Evolutionary conservation across 2,797 vertebrate species (phyloP).

Genomic region (Brachyrhaphis roseni): DNA sequence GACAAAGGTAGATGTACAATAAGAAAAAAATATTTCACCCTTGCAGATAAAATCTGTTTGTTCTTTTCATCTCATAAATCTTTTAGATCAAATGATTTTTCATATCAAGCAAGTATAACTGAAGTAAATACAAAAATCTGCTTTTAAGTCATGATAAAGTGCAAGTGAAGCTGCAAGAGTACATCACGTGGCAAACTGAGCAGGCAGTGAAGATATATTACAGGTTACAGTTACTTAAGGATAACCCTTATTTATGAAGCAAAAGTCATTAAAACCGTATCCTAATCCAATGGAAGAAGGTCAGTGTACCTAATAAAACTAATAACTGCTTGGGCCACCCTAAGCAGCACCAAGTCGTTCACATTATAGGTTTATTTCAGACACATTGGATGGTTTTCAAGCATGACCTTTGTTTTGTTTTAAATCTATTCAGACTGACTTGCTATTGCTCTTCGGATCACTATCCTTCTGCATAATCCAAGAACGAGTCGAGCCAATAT

Average conservation of each 20-base stretch:
- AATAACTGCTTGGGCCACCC: neutral
- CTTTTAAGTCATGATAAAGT: neutral
- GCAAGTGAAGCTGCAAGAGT: neutral
- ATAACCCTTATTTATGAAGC: neutral
- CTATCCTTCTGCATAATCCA: neutral
- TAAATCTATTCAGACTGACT: neutral
- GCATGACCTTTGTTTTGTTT: neutral
- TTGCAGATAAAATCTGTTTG: neutral
- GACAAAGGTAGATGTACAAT: constrained; percentile 13
- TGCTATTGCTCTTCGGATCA: neutral
- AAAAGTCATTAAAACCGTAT: neutral
- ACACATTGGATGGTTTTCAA: neutral
- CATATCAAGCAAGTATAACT: neutral
- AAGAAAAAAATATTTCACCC: too few species aligned
- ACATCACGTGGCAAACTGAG: neutral
- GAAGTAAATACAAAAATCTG: neutral
- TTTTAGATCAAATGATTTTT: neutral
- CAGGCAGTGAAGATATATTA: neutral
- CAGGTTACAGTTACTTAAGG: neutral
- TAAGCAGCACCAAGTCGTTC: neutral
- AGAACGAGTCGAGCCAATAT: neutral
- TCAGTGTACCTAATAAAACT: neutral
- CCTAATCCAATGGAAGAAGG: neutral
- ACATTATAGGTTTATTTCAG: neutral
- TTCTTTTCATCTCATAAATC: neutral